Base-by-base conservation (phyloP, 53 echinoderm and acorn worm genomes). In the Apostichopus leukothele region DNA sequence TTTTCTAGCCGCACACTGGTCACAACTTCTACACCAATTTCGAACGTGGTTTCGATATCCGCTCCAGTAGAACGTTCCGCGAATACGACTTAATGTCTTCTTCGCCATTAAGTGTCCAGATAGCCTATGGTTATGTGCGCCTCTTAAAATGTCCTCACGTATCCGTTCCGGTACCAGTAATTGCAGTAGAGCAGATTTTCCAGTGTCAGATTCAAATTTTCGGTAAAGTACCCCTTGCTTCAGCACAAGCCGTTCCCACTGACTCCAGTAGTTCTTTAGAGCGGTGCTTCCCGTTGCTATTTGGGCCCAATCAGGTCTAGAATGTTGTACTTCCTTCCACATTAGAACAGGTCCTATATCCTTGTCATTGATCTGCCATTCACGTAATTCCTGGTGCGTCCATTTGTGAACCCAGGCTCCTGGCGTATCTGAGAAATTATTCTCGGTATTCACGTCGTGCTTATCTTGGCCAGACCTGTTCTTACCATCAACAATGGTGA, bases 1-100 rank as follows among this genome's bases (percentile, higher is more conserved):
- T 18, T 81, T 81, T 6, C 81, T 13, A 11, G 81, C 51, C 13
- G 59, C 59, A 8, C 81, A 81, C 14, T 54, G 10, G 52, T 54
- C 53, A 84, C 84, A 84, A 22, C 39, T 25, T 84, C 23, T 79
- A 54, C 86, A 86, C 86, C 87, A 89, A 7, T 86, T 60, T 13
- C 73, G 25, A 1, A 89, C 86, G 53, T 60, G 53, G 10, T 73
- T 19, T 5, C 73, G 21, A 71, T 67, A 67, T 10, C 63, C 66
- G 52, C 84, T 84, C 88, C 76, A 88, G 18, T 88, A 88, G 74
- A 51, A 88, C 8, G 21, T 16, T 9, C 74, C 74, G 16, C 75
- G 16, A 26, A 75, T n/a, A 9, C 88, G 22, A 51, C 5, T 39
- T 19, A 88, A 16, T 21, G 74, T 88, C 50, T 75, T 88, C 53